These are phyloP conservation scores for Onthophagus taurus DNA, from an alignment of 1,140 invertebrate genomes.

Conservation along the genomic window DNA sequence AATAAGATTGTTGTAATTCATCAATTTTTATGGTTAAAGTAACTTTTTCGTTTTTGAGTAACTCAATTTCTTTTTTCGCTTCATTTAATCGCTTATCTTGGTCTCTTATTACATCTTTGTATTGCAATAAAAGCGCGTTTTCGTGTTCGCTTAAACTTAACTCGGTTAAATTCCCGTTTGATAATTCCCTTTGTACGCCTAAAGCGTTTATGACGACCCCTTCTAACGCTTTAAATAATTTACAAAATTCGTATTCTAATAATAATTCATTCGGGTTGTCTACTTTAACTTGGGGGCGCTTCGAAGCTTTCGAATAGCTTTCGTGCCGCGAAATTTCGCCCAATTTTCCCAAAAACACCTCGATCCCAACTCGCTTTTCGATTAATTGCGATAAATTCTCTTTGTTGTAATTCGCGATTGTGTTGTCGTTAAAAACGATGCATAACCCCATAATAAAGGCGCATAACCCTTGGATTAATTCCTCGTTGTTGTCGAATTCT, in stretches of 20 bases:
- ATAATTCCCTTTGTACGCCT: constrained; percentile 34
- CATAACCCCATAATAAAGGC: constrained; percentile 92
- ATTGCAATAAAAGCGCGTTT: constrained; percentile 58
- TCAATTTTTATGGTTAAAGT: constrained; percentile 52
- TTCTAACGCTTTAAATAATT: constrained; percentile 72
- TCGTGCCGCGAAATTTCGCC: constrained; percentile 81
- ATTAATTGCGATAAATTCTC: constrained; percentile 78
- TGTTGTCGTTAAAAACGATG: constrained; percentile 86
- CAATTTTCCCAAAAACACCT: constrained; percentile 81
- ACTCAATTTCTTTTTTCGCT: constrained; percentile 46
- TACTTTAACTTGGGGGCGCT: constrained; percentile 81
- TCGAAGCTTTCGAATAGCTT: constrained; percentile 81
- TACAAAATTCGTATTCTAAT: constrained; percentile 93
- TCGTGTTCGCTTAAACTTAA: constrained; percentile 46
- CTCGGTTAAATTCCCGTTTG: constrained; percentile 42
- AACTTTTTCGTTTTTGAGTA: constrained; percentile 43
- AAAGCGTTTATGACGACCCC: constrained; percentile 51
- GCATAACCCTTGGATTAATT: constrained; percentile 77
- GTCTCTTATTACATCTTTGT: constrained; percentile 83
- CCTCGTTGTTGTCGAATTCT: constrained; percentile 81
- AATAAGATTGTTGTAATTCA: constrained; percentile 60
- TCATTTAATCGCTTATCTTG: constrained; percentile 69
- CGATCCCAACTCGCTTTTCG: constrained; percentile 83
- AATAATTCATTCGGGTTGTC: constrained; percentile 70
- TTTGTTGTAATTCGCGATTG: constrained; percentile 66